Conservation (phyloP, 2,113 vertebrate species). For the Psittacula cyanocephala region DNA sequence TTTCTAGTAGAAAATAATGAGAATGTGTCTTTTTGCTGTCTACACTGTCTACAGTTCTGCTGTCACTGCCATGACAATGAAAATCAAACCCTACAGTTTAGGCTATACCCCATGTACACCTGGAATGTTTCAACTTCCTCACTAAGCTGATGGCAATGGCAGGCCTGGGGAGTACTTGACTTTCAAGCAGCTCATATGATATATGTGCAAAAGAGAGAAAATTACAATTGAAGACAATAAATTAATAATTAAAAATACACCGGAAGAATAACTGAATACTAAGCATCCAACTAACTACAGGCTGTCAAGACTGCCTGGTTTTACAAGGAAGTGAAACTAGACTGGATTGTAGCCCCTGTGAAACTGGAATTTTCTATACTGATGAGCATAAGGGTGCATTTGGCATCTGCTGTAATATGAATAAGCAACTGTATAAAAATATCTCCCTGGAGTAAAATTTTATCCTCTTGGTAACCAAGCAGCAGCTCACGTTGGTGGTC, state of each 20-base stretch:
- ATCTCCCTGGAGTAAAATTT: constrained; percentile 25
- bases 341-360: neutral
- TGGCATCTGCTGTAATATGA: constrained; percentile 24
- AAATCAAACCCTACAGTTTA: neutral
- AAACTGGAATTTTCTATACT: neutral
- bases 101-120: neutral
- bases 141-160: neutral
- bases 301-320: neutral
- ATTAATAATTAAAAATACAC: constrained; percentile 10
- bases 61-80: neutral
- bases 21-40: neutral
- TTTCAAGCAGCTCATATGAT: neutral
- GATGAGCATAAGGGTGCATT: constrained; percentile 24
- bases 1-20: neutral
- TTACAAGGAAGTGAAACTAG: neutral
- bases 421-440: constrained; percentile 60
- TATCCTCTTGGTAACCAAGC: constrained; percentile 47
- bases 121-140: neutral
- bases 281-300: neutral
- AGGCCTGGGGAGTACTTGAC: neutral
- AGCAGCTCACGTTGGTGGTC: constrained; percentile 31
- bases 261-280: neutral
- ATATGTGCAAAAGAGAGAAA: neutral
- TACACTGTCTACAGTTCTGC: neutral
- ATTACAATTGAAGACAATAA: neutral